Evolutionary conservation across 2,888 invertebrate species (phyloP).

Genomic region (Xylocampa areola): DNA sequence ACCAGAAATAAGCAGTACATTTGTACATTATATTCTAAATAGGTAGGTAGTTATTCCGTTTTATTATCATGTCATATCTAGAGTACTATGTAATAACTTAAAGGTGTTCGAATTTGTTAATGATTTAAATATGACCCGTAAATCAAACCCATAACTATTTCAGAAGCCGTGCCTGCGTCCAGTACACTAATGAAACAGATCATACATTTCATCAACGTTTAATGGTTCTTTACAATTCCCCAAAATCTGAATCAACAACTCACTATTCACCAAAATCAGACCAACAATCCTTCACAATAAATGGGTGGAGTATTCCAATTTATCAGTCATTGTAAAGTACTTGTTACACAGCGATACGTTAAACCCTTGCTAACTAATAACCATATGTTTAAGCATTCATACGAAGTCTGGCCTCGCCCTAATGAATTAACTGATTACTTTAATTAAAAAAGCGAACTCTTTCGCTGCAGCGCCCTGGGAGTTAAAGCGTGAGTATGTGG

Average conservation of each 20-base stretch:
- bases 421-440: conserved; percentile 87
- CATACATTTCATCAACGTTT: no score
- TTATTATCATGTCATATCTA: no score
- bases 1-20: no score
- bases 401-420: conserved; percentile 74
- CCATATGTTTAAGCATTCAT: conserved; percentile 59
- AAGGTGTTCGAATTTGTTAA: no score
- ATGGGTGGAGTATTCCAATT: conserved; percentile 43
- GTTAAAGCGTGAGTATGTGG: conserved; percentile 71
- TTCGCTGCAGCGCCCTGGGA: conserved; percentile 78
- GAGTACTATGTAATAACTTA: no score
- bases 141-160: no score
- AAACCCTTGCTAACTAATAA: conserved; percentile 61
- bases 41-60: no score
- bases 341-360: conserved; percentile 53
- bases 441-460: conserved; percentile 88
- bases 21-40: no score
- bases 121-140: no score
- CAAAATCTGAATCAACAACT: background rate
- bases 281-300: conserved; percentile 28
- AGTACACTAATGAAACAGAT: no score
- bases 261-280: conserved; percentile 14
- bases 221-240: no score
- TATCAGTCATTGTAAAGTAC: conserved; percentile 45
- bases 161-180: no score